Percentiles rank a stretch among this genome's conserved stretches.
Conservation (phyloP, 2,113 vertebrate species). For the Ictalurus punctatus region DNA sequence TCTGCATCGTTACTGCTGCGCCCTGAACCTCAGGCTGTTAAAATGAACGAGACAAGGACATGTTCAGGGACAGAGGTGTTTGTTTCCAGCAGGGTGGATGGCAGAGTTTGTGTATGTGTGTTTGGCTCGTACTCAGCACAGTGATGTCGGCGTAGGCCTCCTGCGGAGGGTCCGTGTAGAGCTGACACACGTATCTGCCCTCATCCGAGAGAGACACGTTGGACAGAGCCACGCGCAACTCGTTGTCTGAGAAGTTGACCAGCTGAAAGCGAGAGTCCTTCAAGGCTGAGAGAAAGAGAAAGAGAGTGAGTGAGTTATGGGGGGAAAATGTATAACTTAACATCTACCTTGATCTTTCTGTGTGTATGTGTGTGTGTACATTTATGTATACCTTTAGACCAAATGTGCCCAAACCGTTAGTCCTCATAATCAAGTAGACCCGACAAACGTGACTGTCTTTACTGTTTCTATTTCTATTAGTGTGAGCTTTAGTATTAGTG, state of each 20-base stretch:
- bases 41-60: constrained; percentile 35
- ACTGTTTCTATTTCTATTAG: neutral
- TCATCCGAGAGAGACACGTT: constrained; percentile 97
- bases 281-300: constrained; percentile 75
- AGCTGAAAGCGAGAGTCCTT: constrained; percentile 99
- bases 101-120: constrained; percentile 53
- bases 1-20: neutral
- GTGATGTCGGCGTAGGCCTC: constrained; percentile 94
- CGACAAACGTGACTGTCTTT: neutral
- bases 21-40: constrained; percentile 25
- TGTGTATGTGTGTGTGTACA: constrained; percentile 3
- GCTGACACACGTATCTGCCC: constrained; percentile 96
- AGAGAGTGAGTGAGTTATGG: neutral
- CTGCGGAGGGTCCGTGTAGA: constrained; percentile 97
- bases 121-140: constrained; percentile 82
- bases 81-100: constrained; percentile 11
- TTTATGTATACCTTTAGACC: neutral
- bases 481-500: neutral
- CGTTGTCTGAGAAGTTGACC: constrained; percentile 99
- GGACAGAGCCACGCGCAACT: constrained; percentile 94
- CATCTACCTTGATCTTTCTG: neutral
- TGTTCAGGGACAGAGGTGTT: constrained; percentile 5
- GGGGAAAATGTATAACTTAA: neutral
- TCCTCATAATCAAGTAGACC: neutral
- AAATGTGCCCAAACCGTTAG: neutral